phyloP scores from a whole-genome alignment of 2,888 invertebrate genomes.

The Busseola fusca region DNA sequence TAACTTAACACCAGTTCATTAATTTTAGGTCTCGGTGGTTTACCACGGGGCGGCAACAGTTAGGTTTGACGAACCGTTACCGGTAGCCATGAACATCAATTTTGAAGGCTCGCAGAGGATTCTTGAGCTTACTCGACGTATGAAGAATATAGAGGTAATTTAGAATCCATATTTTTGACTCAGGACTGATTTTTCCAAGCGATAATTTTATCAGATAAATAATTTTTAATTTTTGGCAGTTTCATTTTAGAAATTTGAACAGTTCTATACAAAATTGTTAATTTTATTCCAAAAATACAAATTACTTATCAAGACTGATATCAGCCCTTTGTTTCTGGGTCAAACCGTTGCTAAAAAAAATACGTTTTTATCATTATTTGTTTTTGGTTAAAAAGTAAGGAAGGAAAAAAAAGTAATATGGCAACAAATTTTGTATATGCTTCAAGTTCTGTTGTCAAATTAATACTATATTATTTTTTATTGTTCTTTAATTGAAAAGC shows the following conservation, averaged over 20 bases:
- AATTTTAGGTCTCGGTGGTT: slow-evolving; percentile 80
- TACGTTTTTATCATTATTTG: background rate
- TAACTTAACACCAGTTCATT: background rate
- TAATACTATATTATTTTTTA: background rate
- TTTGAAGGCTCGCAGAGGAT: slow-evolving; percentile 67
- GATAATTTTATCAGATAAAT: too few species aligned
- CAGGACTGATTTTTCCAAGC: too few species aligned
- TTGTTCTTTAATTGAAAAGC: too few species aligned
- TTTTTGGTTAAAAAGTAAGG: background rate
- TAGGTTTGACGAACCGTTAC: slow-evolving; percentile 65
- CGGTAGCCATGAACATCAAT: slow-evolving; percentile 64
- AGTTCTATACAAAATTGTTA: too few species aligned
- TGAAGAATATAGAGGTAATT: slow-evolving; percentile 68
- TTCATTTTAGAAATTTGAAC: too few species aligned
- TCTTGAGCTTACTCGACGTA: slow-evolving; percentile 62
- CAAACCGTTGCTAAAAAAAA: background rate
- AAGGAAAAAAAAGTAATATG: too few species aligned
- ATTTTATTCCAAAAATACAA: too few species aligned
- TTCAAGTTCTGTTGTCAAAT: background rate
- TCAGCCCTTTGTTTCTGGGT: too few species aligned
- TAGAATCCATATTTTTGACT: background rate
- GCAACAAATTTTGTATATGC: too few species aligned
- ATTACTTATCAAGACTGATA: too few species aligned
- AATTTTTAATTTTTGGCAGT: too few species aligned
- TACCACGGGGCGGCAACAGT: slow-evolving; percentile 72